Evolutionary conservation across 64 coral and sea anemone genomes (phyloP).

Genomic region (Montipora cactus): DNA sequence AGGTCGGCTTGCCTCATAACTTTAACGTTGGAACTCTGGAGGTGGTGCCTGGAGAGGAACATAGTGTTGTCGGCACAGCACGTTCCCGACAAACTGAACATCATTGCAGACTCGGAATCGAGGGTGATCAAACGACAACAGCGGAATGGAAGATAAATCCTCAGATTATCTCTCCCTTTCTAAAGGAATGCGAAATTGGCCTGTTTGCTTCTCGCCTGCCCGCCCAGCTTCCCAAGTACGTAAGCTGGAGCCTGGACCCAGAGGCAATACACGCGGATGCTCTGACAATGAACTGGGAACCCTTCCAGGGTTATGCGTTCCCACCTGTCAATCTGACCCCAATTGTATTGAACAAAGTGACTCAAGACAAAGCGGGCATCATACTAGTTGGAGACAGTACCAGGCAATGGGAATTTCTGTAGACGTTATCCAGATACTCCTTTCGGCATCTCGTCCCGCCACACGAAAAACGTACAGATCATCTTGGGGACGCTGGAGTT

Average conservation of each 20-base stretch:
- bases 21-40: conserved; percentile 15
- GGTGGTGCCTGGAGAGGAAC: conserved; percentile 17
- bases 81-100: conserved; percentile 8
- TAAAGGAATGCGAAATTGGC: neutral
- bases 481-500: conserved; percentile 10
- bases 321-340: neutral
- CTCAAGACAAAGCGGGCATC: neutral
- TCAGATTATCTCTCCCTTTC: neutral
- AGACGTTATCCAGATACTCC: conserved; percentile 31
- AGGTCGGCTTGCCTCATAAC: neutral
- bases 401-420: conserved; percentile 4
- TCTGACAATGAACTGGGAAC: conserved; percentile 23
- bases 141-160: neutral
- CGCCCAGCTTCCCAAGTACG: conserved; percentile 7
- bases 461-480: conserved; percentile 37
- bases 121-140: neutral
- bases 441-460: conserved; percentile 19
- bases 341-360: neutral
- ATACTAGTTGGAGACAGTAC: neutral
- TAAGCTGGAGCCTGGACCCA: neutral
- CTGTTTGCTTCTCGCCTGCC: conserved; percentile 1
- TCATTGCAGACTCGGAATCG: conserved; percentile 26
- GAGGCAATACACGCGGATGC: neutral
- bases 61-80: neutral
- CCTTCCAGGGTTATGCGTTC: conserved; percentile 19